Evolutionary conservation across 1,140 invertebrate species (phyloP), one percentile per base, ranked within the genome.

Genomic region (Drosophila azteca): DNA sequence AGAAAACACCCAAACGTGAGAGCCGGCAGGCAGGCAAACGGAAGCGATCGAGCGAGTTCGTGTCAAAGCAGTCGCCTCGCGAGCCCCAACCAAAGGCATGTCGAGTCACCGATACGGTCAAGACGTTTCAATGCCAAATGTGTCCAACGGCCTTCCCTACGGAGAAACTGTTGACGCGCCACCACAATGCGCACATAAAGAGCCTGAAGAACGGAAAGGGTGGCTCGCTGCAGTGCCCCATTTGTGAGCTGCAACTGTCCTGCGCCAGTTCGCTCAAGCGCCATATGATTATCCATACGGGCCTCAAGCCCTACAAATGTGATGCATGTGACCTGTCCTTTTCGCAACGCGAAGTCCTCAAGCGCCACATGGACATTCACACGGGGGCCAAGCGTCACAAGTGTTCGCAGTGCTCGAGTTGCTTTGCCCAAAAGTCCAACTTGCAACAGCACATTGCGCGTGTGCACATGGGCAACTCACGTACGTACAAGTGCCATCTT

Each of bases 351-450:
- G 96, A 96, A 90, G 96, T 97, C 71, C 93, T 97, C 13, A 93
- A 95, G 29, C 94, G 96, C 0, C 97, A 98, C 92, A 93, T 96
- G 72, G 95, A 97, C 90, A 96, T 95, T n/a, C 97, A 98, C 82
- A 96, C 95, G 1, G 96, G 97, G 7, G 94, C 95, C 71, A 96
- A 96, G 83, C 97, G 97, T 0, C 96, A 95, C 92, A 94, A 94
- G 79, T 97, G 96, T 89, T 93, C 94, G 43, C 93, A 94, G 67
- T 97, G 97, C 85, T 92, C 93, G 0, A 95, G 96, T 77, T 94
- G 94, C 51, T 96, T 96, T 87, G 95, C 95, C 1, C 95, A 96
- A 85, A 94, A 95, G 46, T 94, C 94, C 74, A 94, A 95, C 11
- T 91, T 96, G 2, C 92, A 93, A 49, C 92, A 94, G 8, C 95